A percentile compares a stretch with the other conserved stretches of the same genome.
Evolutionary conservation across 2,113 vertebrate species (phyloP).

Genomic region (Ptyas mucosa): DNA sequence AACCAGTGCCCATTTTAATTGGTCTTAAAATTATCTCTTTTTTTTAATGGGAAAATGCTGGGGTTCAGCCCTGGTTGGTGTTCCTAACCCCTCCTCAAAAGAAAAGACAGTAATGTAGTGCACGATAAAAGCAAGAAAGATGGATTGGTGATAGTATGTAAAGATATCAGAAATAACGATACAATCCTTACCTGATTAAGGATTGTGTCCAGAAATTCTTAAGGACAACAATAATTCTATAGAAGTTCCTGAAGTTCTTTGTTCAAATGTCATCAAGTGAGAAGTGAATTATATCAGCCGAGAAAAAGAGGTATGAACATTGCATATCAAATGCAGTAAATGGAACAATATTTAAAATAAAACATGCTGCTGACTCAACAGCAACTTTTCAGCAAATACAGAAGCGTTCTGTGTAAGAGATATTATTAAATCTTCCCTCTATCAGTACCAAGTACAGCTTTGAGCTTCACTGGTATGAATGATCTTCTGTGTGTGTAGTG

Average conservation of each 20-base stretch:
- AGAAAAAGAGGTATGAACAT: neutral
- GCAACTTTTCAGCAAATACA: neutral
- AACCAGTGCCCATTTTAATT: neutral
- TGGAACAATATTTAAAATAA: neutral
- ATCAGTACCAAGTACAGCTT: neutral
- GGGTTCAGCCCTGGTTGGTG: neutral
- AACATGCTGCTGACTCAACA: neutral
- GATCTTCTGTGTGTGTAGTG: neutral
- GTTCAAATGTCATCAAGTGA: neutral
- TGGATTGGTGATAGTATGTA: neutral
- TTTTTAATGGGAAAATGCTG: neutral
- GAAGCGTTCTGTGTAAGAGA: neutral
- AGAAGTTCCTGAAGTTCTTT: neutral
- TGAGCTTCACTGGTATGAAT: neutral
- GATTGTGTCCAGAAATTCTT: neutral
- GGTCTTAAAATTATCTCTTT: neutral
- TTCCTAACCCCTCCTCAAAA: neutral
- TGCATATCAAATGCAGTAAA: neutral
- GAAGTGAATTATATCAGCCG: neutral
- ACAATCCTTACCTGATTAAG: neutral
- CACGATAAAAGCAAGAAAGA: neutral
- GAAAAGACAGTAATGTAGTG: neutral
- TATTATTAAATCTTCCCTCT: neutral
- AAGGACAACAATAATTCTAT: neutral
- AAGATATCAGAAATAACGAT: neutral